These are phyloP conservation scores for Drosophila histrio DNA, from an alignment of 2,888 invertebrate genomes.

Conservation along the genomic window DNA sequence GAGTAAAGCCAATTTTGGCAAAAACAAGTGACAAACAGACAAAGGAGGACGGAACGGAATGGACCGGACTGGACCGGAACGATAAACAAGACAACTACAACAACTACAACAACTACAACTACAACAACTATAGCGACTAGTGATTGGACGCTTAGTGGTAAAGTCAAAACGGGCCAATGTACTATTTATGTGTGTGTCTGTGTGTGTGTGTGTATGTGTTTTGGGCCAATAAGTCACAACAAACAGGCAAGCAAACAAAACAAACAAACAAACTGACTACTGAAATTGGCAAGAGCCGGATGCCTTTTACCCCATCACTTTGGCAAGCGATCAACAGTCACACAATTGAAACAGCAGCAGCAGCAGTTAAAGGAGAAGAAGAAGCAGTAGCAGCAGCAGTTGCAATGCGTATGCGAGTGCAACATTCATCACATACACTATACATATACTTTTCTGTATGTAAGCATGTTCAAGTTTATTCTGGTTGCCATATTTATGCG, in stretches of 20 bases:
- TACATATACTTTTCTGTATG: neutral
- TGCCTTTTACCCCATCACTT: constrained; percentile 63
- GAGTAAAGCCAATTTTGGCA: constrained; percentile 69
- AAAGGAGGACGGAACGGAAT: constrained; percentile 36
- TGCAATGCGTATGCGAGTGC: constrained; percentile 48
- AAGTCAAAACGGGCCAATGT: constrained; percentile 52
- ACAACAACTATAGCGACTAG: constrained; percentile 28
- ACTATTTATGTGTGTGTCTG: constrained; percentile 46
- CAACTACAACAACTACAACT: constrained; percentile 16
- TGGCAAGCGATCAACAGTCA: constrained; percentile 64
- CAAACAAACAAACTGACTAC: constrained; percentile 51
- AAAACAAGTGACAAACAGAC: constrained; percentile 74
- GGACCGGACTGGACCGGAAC: constrained; percentile 46
- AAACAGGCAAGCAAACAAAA: constrained; percentile 33
- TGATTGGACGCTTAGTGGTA: constrained; percentile 45
- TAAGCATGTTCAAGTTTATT: constrained; percentile 16
- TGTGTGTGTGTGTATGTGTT: constrained; percentile 48
- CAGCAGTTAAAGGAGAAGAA: constrained; percentile 15
- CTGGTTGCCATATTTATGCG: constrained; percentile 68
- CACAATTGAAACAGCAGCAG: constrained; percentile 1
- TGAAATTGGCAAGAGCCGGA: constrained; percentile 74
- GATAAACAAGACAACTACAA: constrained; percentile 51
- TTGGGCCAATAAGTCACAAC: constrained; percentile 75
- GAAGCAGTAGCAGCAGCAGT: constrained; percentile 10
- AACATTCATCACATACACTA: constrained; percentile 45